Conservation (phyloP, 1,140 invertebrate genomes). For the Ruditapes philippinarum region DNA sequence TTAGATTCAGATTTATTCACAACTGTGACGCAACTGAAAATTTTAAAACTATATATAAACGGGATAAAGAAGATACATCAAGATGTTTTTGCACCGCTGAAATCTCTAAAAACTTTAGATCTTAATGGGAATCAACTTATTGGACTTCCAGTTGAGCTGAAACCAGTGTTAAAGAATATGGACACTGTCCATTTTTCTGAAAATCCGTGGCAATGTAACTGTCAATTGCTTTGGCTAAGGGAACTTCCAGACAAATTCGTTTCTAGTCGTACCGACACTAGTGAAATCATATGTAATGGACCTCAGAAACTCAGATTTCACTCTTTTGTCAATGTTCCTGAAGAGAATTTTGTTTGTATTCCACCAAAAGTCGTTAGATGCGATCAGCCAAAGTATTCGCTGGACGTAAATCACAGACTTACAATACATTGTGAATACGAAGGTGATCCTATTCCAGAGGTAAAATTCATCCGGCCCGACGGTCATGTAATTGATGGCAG, state of each 20-base stretch:
- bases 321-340: slow-evolving; percentile 57
- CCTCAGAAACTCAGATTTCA: slow-evolving; percentile 25
- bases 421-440: slow-evolving; percentile 56
- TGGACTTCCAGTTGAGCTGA: slow-evolving; percentile 35
- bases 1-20: slow-evolving; percentile 39
- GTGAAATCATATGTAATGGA: slow-evolving; percentile 53
- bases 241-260: slow-evolving; percentile 24
- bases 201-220: slow-evolving; percentile 63
- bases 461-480: slow-evolving; percentile 55
- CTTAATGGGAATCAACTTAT: slow-evolving; percentile 27
- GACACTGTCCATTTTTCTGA: slow-evolving; percentile 41
- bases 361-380: slow-evolving; percentile 57
- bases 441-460: slow-evolving; percentile 62
- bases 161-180: slow-evolving; percentile 52
- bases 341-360: slow-evolving; percentile 53
- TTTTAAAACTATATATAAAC: slow-evolving; percentile 51
- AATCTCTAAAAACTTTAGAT: slow-evolving; percentile 32
- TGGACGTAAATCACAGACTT: slow-evolving; percentile 34
- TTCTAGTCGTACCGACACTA: slow-evolving; percentile 11
- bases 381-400: slow-evolving; percentile 25
- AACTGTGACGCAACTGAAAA: background rate
- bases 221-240: slow-evolving; percentile 59
- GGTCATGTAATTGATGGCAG: slow-evolving; percentile 40
- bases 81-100: slow-evolving; percentile 15
- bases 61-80: slow-evolving; percentile 25